Percentiles rank a stretch among this genome's conserved stretches.
phyloP scores from a whole-genome alignment of 2,888 invertebrate genomes.

The Megastigmus dorsalis region DNA sequence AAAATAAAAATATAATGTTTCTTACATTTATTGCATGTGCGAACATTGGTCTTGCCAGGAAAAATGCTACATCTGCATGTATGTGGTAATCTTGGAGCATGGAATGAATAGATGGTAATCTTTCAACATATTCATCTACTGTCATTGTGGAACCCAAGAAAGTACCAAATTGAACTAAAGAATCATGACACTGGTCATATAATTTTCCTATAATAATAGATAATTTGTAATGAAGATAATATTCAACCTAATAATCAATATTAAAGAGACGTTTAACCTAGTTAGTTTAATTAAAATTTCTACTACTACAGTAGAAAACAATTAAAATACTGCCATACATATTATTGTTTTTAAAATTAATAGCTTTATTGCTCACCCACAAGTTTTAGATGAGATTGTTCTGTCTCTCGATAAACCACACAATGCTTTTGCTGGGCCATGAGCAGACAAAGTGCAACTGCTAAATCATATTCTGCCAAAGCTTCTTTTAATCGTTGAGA shows the following conservation, averaged over 20 bases:
- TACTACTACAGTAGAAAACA: too few relatives aligned
- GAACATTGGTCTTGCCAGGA: constrained; percentile 94
- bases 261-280: too few relatives aligned
- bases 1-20: constrained; percentile 53
- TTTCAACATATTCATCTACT: constrained; percentile 93
- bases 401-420: constrained; percentile 90
- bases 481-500: constrained; percentile 96
- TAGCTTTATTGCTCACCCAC: constrained; percentile 81
- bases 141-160: constrained; percentile 95
- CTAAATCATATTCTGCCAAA: constrained; percentile 93
- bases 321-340: too few relatives aligned
- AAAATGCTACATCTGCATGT: constrained; percentile 98
- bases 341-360: too few relatives aligned
- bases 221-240: too few relatives aligned
- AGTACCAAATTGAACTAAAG: constrained; percentile 97
- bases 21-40: constrained; percentile 87
- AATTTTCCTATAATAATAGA: constrained; percentile 76
- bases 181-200: constrained; percentile 97
- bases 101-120: constrained; percentile 90
- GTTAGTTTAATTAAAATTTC: too few relatives aligned
- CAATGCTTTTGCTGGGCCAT: constrained; percentile 98
- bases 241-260: too few relatives aligned
- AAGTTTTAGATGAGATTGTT: constrained; percentile 89
- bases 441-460: constrained; percentile 92
- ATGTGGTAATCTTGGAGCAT: constrained; percentile 95